Percentiles rank a stretch among this genome's conserved stretches.
Evolutionary conservation across 2,113 vertebrate genomes (phyloP).

Genomic region (Blennius ocellaris): DNA sequence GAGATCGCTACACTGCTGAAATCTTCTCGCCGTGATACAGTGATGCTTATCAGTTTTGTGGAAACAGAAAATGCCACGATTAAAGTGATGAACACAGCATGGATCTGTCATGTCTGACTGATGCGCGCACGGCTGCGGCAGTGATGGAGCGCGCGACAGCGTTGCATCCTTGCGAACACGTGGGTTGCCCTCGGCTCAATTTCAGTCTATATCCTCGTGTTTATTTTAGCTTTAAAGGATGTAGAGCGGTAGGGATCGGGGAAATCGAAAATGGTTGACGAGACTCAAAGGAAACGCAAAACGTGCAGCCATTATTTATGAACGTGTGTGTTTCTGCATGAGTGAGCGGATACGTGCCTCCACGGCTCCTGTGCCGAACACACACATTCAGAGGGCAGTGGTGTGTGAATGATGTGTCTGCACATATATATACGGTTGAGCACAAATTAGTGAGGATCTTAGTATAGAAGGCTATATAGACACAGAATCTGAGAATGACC

Average conservation of each 20-base stretch:
- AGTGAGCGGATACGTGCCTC: conserved; percentile 38
- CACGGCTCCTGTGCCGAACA: not conserved
- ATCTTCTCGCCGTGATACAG: not conserved
- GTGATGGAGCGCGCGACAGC: not conserved
- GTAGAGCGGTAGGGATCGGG: rapidly evolving
- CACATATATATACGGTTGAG: conserved; percentile 28
- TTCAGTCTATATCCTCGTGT: not conserved
- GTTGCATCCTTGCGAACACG: not conserved
- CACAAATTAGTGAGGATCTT: conserved; percentile 21
- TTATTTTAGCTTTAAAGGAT: conserved; percentile 4
- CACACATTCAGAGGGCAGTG: conserved; percentile 10
- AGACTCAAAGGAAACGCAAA: conserved; percentile 5
- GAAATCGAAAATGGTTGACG: not conserved
- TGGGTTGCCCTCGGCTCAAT: not conserved
- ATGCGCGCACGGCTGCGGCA: not conserved
- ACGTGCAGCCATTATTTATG: conserved; percentile 12
- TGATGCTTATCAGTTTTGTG: not conserved
- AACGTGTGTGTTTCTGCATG: conserved; percentile 12
- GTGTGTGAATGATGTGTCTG: conserved; percentile 47
- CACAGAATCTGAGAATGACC: conserved; percentile 1
- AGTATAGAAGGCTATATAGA: conserved; percentile 8
- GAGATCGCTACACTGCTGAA: not conserved
- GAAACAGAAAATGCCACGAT: not conserved
- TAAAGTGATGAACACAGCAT: not conserved
- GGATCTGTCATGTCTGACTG: not conserved